phyloP scores from a whole-genome alignment of 2,797 vertebrate genomes.

The Urosaurus nigricauda region DNA sequence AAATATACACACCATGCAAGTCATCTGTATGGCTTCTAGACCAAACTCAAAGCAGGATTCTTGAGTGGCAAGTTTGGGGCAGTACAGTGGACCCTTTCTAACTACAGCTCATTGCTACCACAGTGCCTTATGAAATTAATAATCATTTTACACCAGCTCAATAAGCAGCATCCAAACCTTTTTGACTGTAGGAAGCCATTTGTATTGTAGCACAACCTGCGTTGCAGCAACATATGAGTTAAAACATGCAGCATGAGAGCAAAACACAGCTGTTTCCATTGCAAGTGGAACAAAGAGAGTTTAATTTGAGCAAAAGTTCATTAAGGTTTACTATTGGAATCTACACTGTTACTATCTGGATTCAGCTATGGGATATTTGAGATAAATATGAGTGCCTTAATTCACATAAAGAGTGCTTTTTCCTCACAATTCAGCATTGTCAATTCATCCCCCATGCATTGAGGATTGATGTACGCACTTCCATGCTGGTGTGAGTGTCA shows the following conservation, averaged over 20 bases:
- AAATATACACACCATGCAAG: neutral
- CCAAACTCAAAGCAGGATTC: neutral
- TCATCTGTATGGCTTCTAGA: neutral
- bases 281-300: neutral
- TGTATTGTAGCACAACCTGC: rapidly evolving
- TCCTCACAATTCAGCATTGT: neutral
- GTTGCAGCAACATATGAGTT: conserved; percentile 20
- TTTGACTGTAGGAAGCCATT: conserved; percentile 31
- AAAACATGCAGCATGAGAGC: conserved; percentile 48
- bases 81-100: neutral
- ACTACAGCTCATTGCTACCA: neutral
- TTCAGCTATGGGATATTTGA: neutral
- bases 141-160: conserved; percentile 1
- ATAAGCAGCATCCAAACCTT: conserved; percentile 40
- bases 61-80: neutral
- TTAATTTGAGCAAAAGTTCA: neutral
- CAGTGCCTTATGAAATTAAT: neutral
- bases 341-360: neutral
- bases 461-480: neutral
- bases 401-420: neutral
- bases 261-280: neutral
- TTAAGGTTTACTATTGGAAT: neutral
- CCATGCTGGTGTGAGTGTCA: neutral
- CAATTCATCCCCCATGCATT: neutral
- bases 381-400: neutral